phyloP scores from a whole-genome alignment of 2,113 vertebrate species.

The Mastomys coucha region DNA sequence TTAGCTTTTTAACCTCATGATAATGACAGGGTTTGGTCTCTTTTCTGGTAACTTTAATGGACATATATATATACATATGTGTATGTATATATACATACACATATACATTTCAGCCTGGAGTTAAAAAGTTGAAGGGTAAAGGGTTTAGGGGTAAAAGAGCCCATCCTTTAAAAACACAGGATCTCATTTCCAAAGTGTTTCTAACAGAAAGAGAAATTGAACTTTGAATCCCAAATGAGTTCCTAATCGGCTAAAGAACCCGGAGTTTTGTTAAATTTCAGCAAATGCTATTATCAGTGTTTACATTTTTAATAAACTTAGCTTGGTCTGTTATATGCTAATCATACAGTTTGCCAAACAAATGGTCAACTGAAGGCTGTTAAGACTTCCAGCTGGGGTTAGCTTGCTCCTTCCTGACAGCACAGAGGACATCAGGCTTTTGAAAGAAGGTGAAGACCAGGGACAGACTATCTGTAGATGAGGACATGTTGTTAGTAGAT shows the following conservation, averaged over 20 bases:
- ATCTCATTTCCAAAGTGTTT: background rate
- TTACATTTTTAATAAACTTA: slow-evolving; percentile 60
- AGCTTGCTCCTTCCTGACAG: background rate
- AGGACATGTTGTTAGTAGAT: background rate
- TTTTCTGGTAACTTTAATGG: background rate
- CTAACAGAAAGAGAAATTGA: slow-evolving; percentile 44
- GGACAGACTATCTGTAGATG: background rate
- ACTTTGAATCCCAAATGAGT: slow-evolving; percentile 37
- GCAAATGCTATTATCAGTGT: slow-evolving; percentile 54
- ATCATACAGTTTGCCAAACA: slow-evolving; percentile 35
- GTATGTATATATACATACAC: background rate
- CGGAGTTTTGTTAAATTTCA: slow-evolving; percentile 46
- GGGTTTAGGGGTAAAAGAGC: slow-evolving; percentile 13
- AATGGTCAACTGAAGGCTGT: background rate
- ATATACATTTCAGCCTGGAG: background rate
- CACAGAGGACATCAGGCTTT: background rate
- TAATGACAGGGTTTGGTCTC: background rate
- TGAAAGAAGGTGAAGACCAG: background rate
- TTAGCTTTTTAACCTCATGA: background rate
- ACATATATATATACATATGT: background rate
- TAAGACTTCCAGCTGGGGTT: background rate
- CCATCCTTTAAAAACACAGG: background rate
- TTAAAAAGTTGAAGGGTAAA: background rate
- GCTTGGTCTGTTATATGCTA: background rate
- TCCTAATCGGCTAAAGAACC: background rate